Percentiles rank a stretch among this genome's conserved stretches.
These are phyloP conservation scores for Blastobasis lacticolella DNA, from an alignment of 2,888 invertebrate genomes.

Conservation along the genomic window DNA sequence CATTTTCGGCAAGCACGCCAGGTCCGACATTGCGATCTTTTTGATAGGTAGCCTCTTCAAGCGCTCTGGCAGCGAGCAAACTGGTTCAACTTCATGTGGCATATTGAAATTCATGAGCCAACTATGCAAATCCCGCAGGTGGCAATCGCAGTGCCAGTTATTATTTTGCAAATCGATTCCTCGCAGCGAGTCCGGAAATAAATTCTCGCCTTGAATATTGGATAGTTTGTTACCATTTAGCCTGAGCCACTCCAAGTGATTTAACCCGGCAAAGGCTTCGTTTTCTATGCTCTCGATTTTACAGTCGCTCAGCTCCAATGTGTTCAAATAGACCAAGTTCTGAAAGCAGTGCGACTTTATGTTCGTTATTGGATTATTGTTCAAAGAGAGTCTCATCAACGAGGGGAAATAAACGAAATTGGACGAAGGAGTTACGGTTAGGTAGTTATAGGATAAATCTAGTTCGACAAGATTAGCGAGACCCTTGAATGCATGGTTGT, in stretches of 20 bases:
- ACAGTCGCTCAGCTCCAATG: slow-evolving; percentile 87
- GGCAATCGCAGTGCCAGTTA: slow-evolving; percentile 92
- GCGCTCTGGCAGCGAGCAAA: slow-evolving; percentile 81
- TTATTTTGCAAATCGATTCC: slow-evolving; percentile 89
- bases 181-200: slow-evolving; percentile 84
- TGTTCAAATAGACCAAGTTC: slow-evolving; percentile 83
- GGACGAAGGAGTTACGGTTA: slow-evolving; percentile 84
- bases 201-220: slow-evolving; percentile 79
- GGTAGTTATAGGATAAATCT: slow-evolving; percentile 87
- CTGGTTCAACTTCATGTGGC: slow-evolving; percentile 85
- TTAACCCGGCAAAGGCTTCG: slow-evolving; percentile 86
- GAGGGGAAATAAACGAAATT: slow-evolving; percentile 86
- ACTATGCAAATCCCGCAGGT: slow-evolving; percentile 81
- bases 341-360: slow-evolving; percentile 83
- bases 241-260: slow-evolving; percentile 87
- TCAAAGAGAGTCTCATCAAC: slow-evolving; percentile 87
- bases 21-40: slow-evolving; percentile 78
- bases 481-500: slow-evolving; percentile 86
- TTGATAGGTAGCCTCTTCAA: slow-evolving; percentile 80
- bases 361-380: slow-evolving; percentile 85
- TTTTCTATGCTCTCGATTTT: slow-evolving; percentile 84
- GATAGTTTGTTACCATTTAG: slow-evolving; percentile 87
- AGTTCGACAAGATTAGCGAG: slow-evolving; percentile 91
- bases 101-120: slow-evolving; percentile 87
- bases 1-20: slow-evolving; percentile 88